These are phyloP conservation scores for Prionchulus punctatus DNA, from an alignment of 2,888 invertebrate genomes.

Conservation along the genomic window DNA sequence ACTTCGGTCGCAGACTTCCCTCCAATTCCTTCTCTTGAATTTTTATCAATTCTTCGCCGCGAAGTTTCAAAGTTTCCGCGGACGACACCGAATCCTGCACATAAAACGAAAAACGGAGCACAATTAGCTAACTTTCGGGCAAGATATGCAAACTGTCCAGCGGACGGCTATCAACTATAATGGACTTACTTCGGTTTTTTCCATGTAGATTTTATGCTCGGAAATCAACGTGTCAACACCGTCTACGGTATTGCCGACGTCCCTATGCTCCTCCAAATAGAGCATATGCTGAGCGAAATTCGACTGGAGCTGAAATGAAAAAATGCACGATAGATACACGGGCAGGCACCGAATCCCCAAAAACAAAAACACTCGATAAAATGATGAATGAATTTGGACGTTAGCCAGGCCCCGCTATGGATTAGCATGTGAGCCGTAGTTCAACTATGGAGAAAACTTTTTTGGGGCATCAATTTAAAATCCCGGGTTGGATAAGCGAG, in stretches of 20 bases:
- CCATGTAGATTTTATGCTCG: slow-evolving; percentile 34
- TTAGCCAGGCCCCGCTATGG: too few species aligned
- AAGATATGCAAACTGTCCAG: background rate
- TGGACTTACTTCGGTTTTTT: slow-evolving; percentile 31
- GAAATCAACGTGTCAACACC: slow-evolving; percentile 32
- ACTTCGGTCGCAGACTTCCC: slow-evolving; percentile 85
- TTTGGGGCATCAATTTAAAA: too few species aligned
- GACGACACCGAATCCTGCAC: slow-evolving; percentile 57
- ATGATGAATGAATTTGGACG: too few species aligned
- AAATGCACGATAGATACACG: background rate
- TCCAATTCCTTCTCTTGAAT: slow-evolving; percentile 61
- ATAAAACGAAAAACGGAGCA: background rate
- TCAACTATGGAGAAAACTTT: too few species aligned
- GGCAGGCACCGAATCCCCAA: too few species aligned
- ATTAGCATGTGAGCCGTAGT: too few species aligned
- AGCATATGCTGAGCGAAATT: slow-evolving; percentile 34
- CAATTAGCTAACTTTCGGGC: too few species aligned
- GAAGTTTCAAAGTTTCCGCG: slow-evolving; percentile 57
- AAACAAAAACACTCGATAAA: too few species aligned
- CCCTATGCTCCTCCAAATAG: slow-evolving; percentile 34
- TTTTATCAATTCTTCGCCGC: slow-evolving; percentile 61
- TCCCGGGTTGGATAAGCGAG: too few species aligned
- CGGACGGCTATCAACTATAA: background rate
- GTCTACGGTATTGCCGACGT: slow-evolving; percentile 34
- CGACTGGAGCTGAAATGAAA: slow-evolving; percentile 34